Conservation (phyloP, 2,888 invertebrate genomes). For the Ormyrus pomaceus region DNA sequence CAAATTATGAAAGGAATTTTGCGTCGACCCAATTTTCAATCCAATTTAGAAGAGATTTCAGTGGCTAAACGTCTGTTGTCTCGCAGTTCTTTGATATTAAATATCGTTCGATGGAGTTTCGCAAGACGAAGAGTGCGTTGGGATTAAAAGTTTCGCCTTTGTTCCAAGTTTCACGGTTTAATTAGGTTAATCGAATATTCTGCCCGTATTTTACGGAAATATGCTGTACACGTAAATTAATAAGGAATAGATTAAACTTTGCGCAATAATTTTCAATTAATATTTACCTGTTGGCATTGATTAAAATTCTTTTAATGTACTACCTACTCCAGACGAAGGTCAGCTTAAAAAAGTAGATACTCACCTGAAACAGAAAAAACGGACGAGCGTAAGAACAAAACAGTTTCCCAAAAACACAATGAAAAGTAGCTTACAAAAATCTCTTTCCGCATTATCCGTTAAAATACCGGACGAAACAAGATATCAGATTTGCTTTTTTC, state of each 20-base stretch:
- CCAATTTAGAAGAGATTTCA: neutral
- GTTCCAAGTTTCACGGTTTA: constrained; percentile 11
- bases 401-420: too few species aligned
- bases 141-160: constrained; percentile 11
- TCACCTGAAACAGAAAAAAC: constrained; percentile 33
- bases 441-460: too few species aligned
- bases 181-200: constrained; percentile 32
- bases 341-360: neutral
- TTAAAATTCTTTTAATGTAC: too few species aligned
- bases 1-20: neutral
- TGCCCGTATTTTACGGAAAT: neutral
- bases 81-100: neutral
- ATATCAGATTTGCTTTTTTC: too few species aligned
- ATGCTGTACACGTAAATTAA: neutral
- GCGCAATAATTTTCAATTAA: too few species aligned
- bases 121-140: neutral
- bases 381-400: too few species aligned
- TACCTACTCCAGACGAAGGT: neutral
- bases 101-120: neutral
- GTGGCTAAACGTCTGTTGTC: neutral
- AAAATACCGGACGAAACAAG: too few species aligned
- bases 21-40: neutral
- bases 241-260: neutral
- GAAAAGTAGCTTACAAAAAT: too few species aligned
- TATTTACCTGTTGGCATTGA: too few species aligned